A percentile compares a stretch with the other conserved stretches of the same genome.
Evolutionary conservation across 2,113 vertebrate genomes (phyloP).

Genomic region (Sterrhoptilus dennistouni): DNA sequence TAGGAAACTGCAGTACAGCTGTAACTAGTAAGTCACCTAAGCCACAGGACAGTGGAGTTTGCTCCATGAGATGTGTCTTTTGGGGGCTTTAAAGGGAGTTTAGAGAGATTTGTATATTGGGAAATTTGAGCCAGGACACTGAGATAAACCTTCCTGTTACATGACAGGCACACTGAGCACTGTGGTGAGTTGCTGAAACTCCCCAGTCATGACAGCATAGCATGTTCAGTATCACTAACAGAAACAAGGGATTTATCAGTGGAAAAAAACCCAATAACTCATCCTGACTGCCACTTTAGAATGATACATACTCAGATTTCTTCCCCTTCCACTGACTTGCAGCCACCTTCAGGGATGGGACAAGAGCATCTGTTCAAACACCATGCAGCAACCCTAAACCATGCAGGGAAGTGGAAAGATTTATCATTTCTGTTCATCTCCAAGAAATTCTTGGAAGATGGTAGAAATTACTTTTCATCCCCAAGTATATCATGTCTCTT

Average conservation of each 20-base stretch:
- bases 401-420: neutral
- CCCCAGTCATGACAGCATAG: neutral
- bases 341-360: slow-evolving; percentile 25
- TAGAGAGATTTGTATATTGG: neutral
- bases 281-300: neutral
- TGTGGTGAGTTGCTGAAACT: neutral
- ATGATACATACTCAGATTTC: neutral
- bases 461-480: neutral
- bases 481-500: neutral
- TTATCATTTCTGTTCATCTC: neutral
- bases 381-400: slow-evolving; percentile 32
- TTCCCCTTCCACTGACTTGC: neutral
- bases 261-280: neutral
- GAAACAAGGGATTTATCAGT: slow-evolving; percentile 21
- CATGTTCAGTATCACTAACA: slow-evolving; percentile 1
- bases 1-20: neutral
- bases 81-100: neutral
- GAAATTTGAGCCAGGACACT: neutral
- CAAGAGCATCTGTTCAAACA: slow-evolving; percentile 59
- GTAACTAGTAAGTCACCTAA: neutral
- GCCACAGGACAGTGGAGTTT: neutral
- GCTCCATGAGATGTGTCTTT: neutral
- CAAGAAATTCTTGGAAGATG: slow-evolving; percentile 5
- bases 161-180: neutral
- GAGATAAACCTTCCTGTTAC: neutral